These are phyloP conservation scores for Octomys mimax DNA, from an alignment of 2,797 vertebrate genomes.

Conservation along the genomic window DNA sequence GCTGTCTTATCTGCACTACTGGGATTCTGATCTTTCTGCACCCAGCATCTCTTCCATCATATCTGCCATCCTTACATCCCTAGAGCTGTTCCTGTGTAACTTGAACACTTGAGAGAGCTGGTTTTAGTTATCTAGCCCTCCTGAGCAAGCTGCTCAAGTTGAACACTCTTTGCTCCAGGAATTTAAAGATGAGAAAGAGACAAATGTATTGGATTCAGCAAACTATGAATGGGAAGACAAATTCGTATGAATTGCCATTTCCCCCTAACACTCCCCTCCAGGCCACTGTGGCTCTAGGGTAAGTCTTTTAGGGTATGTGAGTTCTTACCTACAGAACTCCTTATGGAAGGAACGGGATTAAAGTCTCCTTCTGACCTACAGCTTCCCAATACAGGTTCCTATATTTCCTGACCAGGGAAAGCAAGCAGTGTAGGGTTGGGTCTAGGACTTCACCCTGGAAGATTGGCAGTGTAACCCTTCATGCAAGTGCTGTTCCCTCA, in stretches of 20 bases:
- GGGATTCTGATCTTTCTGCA: neutral
- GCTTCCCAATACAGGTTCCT: neutral
- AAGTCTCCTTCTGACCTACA: neutral
- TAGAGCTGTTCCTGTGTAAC: neutral
- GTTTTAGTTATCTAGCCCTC: neutral
- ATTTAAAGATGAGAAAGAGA: constrained; percentile 46
- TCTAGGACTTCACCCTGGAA: neutral
- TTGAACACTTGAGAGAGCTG: neutral
- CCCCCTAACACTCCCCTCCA: neutral
- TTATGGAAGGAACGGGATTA: neutral
- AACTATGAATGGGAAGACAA: neutral
- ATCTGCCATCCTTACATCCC: neutral
- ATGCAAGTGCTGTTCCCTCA: neutral
- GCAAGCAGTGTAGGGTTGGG: neutral
- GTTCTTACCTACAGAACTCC: neutral
- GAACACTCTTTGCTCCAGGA: neutral
- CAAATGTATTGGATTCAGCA: neutral
- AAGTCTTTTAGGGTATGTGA: neutral
- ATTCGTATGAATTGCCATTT: neutral
- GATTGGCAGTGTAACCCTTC: neutral
- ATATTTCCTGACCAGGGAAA: neutral
- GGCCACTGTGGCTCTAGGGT: neutral
- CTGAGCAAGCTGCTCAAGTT: neutral
- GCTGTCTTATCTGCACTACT: neutral
- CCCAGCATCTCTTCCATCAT: neutral